Conservation (phyloP, 2,113 vertebrate genomes). For the Crotalus helleri region DNA sequence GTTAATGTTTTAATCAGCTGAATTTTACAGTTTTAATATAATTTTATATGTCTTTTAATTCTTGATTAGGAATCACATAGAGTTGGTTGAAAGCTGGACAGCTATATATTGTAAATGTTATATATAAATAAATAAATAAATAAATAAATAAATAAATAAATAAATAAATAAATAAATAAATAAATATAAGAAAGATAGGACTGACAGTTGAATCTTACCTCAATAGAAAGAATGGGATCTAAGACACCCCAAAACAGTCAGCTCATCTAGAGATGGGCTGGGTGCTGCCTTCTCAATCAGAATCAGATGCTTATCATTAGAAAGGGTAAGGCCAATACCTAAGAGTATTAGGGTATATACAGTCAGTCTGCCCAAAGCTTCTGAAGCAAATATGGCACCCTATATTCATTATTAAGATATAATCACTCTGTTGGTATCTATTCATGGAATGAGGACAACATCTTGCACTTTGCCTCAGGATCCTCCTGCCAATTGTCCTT, state of each 20-base stretch:
- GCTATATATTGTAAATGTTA: no score
- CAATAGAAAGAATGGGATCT: neutral
- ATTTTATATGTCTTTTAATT: neutral
- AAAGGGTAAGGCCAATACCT: neutral
- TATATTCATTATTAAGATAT: neutral
- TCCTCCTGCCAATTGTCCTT: neutral
- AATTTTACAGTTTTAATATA: neutral
- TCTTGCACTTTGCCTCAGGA: neutral
- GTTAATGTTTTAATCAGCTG: neutral
- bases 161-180: no score
- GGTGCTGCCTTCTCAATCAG: neutral
- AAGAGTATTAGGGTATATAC: neutral
- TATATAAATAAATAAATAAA: no score
- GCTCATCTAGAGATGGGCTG: neutral
- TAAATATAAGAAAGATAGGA: neutral
- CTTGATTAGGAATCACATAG: no score
- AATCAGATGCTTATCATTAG: neutral
- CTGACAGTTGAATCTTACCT: neutral
- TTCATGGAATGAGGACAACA: neutral
- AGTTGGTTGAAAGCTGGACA: no score
- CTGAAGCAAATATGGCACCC: neutral
- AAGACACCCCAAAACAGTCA: neutral
- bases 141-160: no score
- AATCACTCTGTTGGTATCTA: neutral
- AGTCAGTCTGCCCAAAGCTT: neutral